A percentile compares a stretch with the other conserved stretches of the same genome.
These are phyloP conservation scores for Heterochromis multidens DNA, from an alignment of 2,113 vertebrate genomes.

Conservation along the genomic window DNA sequence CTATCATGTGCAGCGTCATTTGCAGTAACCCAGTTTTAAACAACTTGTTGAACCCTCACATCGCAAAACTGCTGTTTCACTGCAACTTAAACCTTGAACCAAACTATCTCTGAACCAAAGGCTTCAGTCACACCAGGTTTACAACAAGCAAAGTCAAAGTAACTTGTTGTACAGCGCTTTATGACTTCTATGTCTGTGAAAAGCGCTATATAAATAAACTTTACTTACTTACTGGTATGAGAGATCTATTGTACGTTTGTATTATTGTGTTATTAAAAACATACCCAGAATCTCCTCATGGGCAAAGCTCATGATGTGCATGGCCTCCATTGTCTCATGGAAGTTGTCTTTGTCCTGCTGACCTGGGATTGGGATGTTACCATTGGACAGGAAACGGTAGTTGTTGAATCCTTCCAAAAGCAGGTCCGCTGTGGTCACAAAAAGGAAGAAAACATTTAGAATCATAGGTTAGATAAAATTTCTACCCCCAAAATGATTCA, in stretches of 20 bases:
- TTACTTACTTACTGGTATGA: too few species aligned
- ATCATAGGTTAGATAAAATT: background rate
- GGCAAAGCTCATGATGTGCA: slow-evolving; percentile 97
- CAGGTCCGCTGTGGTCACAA: slow-evolving; percentile 80
- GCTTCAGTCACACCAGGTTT: background rate
- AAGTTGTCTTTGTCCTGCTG: slow-evolving; percentile 99
- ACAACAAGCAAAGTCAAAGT: background rate
- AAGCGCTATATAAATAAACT: too few species aligned
- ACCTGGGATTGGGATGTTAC: slow-evolving; percentile 92
- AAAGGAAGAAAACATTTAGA: background rate
- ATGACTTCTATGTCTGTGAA: too few species aligned
- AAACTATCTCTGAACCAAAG: background rate
- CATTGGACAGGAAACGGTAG: slow-evolving; percentile 96
- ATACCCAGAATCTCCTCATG: slow-evolving; percentile 87
- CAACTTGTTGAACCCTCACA: background rate
- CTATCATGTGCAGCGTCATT: background rate
- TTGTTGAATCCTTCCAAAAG: slow-evolving; percentile 91
- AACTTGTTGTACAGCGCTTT: too few species aligned
- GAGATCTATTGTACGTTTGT: background rate
- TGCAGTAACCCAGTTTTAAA: background rate
- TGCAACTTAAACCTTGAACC: background rate
- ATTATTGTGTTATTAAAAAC: background rate
- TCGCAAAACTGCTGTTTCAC: background rate
- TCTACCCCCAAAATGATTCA: background rate
- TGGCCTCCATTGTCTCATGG: slow-evolving; percentile 98